Evolutionary conservation across 2,113 vertebrate species (phyloP), one percentile per base, ranked within the genome.

Genomic region (Hipposideros armiger): DNA sequence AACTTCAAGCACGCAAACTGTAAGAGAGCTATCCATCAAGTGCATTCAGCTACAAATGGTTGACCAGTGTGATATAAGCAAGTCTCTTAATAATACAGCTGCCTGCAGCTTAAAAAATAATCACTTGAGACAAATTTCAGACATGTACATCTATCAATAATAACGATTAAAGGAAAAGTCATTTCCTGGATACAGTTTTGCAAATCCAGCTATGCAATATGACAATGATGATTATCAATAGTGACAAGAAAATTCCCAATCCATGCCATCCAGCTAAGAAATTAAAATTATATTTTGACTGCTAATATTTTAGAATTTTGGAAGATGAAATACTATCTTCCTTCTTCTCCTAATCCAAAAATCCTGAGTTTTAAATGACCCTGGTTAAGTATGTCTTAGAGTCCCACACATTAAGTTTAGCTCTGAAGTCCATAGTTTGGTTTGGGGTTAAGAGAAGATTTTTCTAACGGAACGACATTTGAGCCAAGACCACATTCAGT

Each of bases 231-330:
- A 80, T 42, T 47, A 66, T 42, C 16, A 58, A 58, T 45, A 32
- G 15, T 42, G 84, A 69, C 36, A 69, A 82, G 54, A 90, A 83
- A 62, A 76, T 64, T 87, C 80, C 45, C 54, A 80, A 78, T 52
- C 54, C 40, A 73, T 91, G 60, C 20, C 36, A 56, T 90, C 17
- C 13, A 45, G 28, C 11, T 77, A 32, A 80, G 42, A 77, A 95
- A 86, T 85, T 54, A 78, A 9, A 95, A 91, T 74, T 86, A 62
- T 70, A 90, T 74, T 84, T 77, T 80, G 42, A 78, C 64, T 69
- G 26, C 5, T 84, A 62, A 90, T 45, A 90, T 69, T 90, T 93
- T 80, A 90, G 42, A 92, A 85, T 67, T 84, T 90, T 69, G 5
- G 40, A 93, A 87, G 15, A 42, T 42, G 9, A 76, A 87, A 91